Conservation (phyloP, 1,140 invertebrate genomes). For the Trissolcus basalis region DNA sequence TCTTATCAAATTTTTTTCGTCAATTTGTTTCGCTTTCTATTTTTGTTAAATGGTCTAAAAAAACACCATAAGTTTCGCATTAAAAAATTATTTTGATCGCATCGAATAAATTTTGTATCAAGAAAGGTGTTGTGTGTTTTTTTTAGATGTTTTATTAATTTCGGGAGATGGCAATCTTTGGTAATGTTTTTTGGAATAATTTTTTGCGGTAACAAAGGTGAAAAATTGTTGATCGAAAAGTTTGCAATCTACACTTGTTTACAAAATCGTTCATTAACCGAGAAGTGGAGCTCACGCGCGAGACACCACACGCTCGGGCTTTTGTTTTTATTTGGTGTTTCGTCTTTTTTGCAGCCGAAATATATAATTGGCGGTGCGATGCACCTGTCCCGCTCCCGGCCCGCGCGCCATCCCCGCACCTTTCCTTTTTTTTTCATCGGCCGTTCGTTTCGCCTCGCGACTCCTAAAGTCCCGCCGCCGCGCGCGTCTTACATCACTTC, state of each 20-base stretch:
- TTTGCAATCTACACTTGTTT: not conserved
- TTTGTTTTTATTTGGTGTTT: slow-evolving; percentile 59
- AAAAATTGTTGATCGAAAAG: too few relatives aligned
- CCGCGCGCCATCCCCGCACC: slow-evolving; percentile 21
- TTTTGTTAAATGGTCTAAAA: too few relatives aligned
- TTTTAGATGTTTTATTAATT: too few relatives aligned
- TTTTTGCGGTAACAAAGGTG: too few relatives aligned
- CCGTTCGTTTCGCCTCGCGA: slow-evolving; percentile 47
- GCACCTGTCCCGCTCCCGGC: slow-evolving; percentile 72
- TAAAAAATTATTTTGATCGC: too few relatives aligned
- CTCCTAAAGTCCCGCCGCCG: slow-evolving; percentile 35
- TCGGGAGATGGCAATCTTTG: too few relatives aligned
- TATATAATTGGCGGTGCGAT: slow-evolving; percentile 77
- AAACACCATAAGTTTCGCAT: too few relatives aligned
- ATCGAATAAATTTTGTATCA: too few relatives aligned
- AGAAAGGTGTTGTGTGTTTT: too few relatives aligned
- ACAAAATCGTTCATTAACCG: slow-evolving; percentile 3
- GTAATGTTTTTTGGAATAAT: too few relatives aligned
- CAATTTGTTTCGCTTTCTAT: too few relatives aligned
- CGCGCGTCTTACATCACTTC: slow-evolving; percentile 61
- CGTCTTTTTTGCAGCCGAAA: slow-evolving; percentile 74
- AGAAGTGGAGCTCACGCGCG: slow-evolving; percentile 1
- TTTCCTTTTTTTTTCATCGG: slow-evolving; percentile 25
- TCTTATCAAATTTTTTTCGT: too few relatives aligned
- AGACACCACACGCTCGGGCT: slow-evolving; percentile 41